These are phyloP conservation scores for Tetraneura akinire DNA, from an alignment of 1,140 invertebrate species.

Conservation along the genomic window DNA sequence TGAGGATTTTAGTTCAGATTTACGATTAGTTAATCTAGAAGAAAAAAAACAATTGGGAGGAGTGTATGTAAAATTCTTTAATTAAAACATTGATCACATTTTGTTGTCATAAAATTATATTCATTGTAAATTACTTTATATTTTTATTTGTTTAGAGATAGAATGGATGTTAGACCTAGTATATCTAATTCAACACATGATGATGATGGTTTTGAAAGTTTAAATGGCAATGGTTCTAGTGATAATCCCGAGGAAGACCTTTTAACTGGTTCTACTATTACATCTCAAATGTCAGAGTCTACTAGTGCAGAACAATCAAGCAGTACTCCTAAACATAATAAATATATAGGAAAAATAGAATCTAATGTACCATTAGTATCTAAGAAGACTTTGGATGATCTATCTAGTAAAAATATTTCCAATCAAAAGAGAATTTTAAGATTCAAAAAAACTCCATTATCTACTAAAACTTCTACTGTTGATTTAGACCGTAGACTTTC, in stretches of 20 bases:
- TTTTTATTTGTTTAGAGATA: constrained; percentile 30
- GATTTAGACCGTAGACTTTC: constrained; percentile 45
- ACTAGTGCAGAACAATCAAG: constrained; percentile 47
- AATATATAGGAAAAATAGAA: neutral
- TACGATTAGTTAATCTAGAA: constrained; percentile 34
- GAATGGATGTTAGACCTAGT: constrained; percentile 52
- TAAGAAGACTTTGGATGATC: neutral
- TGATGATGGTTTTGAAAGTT: constrained; percentile 82
- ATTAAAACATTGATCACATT: too few species aligned
- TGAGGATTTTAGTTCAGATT: constrained; percentile 36
- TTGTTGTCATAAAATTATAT: neutral
- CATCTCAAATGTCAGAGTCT: constrained; percentile 27
- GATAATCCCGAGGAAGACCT: constrained; percentile 63
- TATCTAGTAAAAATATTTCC: constrained; percentile 21
- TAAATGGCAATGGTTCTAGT: constrained; percentile 80
- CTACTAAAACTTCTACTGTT: constrained; percentile 3
- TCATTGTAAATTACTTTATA: neutral
- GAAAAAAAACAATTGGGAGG: constrained; percentile 53
- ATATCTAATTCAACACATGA: constrained; percentile 61
- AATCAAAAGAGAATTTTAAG: constrained; percentile 31
- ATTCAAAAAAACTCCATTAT: constrained; percentile 37
- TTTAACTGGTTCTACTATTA: constrained; percentile 31
- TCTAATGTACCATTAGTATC: neutral
- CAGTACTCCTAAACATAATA: constrained; percentile 41
- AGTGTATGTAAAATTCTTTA: constrained; percentile 45